Percentiles rank a stretch among this genome's conserved stretches.
Evolutionary conservation across 2,797 vertebrate genomes (phyloP).

Genomic region (Ctenosaura bakeri): DNA sequence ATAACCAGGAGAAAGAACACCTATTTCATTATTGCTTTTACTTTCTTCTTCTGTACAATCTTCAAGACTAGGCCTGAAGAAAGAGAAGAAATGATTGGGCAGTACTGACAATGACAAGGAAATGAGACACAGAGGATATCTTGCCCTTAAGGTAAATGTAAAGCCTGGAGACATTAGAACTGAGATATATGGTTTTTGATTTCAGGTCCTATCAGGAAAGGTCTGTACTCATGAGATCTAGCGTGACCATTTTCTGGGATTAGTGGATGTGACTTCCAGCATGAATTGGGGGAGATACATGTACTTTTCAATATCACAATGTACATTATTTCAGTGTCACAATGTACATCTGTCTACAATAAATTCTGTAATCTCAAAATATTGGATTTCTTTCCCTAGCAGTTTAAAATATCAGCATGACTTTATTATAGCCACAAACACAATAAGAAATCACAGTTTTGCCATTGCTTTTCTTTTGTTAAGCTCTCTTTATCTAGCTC

Average conservation of each 20-base stretch:
- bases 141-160: too few species aligned
- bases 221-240: neutral
- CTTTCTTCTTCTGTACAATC: too few species aligned
- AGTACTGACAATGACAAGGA: neutral
- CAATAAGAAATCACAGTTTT: conserved; percentile 6
- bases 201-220: neutral
- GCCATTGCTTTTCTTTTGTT: conserved; percentile 9
- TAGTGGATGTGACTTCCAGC: neutral
- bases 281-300: neutral
- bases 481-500: neutral
- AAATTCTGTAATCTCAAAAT: neutral
- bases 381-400: neutral
- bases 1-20: neutral
- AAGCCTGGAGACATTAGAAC: too few species aligned
- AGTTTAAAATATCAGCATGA: conserved; percentile 10
- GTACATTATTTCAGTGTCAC: neutral
- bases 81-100: too few species aligned
- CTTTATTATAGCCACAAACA: neutral
- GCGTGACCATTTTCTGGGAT: neutral
- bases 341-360: neutral
- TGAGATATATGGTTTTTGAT: neutral
- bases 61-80: too few species aligned
- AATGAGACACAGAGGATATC: neutral
- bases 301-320: neutral
- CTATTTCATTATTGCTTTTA: neutral